These are phyloP conservation scores for Noctua pronuba DNA, from an alignment of 2,888 invertebrate genomes.

Conservation along the genomic window DNA sequence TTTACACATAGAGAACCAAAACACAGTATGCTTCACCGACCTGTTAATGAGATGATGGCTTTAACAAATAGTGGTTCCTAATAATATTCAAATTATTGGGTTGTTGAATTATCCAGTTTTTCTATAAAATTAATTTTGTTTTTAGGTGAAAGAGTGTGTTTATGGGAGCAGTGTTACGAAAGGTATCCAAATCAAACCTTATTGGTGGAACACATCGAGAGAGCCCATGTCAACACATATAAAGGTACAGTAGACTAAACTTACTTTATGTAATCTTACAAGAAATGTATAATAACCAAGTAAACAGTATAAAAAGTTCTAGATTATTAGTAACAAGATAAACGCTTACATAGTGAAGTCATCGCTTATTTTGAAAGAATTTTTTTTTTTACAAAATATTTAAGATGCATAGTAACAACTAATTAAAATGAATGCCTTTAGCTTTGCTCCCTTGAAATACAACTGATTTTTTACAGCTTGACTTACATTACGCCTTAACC, in stretches of 20 bases:
- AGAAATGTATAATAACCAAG: not conserved
- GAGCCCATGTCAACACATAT: conserved; percentile 96
- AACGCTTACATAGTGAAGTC: not conserved
- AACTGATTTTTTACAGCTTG: not conserved
- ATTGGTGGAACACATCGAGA: conserved; percentile 96
- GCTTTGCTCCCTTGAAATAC: not conserved
- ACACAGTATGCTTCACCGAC: not conserved
- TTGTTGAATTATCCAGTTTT: not conserved
- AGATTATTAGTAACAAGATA: conserved; percentile 5
- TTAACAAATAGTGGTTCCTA: not conserved
- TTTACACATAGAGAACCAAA: not conserved
- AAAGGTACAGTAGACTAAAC: conserved; percentile 86
- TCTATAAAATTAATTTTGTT: not conserved
- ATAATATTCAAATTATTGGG: not conserved
- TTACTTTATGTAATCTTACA: not conserved
- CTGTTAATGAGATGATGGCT: not conserved
- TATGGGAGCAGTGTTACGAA: conserved; percentile 96
- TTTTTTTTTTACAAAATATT: not conserved
- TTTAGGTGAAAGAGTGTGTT: conserved; percentile 91
- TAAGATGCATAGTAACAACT: not conserved
- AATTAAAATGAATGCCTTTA: not conserved
- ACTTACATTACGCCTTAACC: not conserved
- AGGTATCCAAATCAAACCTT: conserved; percentile 94
- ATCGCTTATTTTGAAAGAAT: too few relatives aligned
- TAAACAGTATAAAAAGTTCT: not conserved